Base-by-base conservation (phyloP, 2,113 vertebrate genomes). In the Nothocercus nigrocapillus region DNA sequence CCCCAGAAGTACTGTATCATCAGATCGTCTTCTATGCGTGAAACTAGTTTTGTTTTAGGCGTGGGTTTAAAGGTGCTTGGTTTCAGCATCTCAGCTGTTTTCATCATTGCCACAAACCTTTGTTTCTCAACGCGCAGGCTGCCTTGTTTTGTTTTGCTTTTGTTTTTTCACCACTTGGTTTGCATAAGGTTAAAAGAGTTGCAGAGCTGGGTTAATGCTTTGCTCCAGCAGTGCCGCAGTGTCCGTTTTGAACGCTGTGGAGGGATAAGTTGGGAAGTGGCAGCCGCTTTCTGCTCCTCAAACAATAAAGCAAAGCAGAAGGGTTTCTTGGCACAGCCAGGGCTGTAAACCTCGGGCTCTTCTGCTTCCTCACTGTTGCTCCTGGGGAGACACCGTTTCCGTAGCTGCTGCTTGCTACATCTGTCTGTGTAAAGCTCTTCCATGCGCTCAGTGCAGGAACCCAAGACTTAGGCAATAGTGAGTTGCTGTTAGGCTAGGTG, bases 1-100 rank as follows among this genome's bases (percentile, higher is more conserved):
- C 82, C 94, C 96, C 75, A 30, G n/a, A 74, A 96, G 92, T 85
- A 91, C 96, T 94, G 77, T 89, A 15, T 80, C 81, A 67, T 42
- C 64, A 51, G 59, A 74, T 79, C 1, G 4, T 72, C 14, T 27
- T 42, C 92, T 90, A 84, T 2, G 4, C 27, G 82, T 59, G 63
- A 88, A 82, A n/a, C 72, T 66, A 82, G 70, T 86, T 83, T 89
- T 25, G 66, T 56, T 82, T 75, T n/a, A 70, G 92, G 61, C 5
- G 0, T 24, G 63, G 9, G 18, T 80, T 64, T 66, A 75, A 54
- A 54, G 76, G 73, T 13, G 54, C 68, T 72, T 5, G 4, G 54
- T 89, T 94, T 68, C 85, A 69, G 64, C 96, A 67, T 90, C 90
- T 58, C 24, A 1, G 67, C 44, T 1, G 0, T 79, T 92, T 91